Evolutionary conservation across 2,797 vertebrate genomes (phyloP).

Genomic region (Percopsis omiscomaycus): DNA sequence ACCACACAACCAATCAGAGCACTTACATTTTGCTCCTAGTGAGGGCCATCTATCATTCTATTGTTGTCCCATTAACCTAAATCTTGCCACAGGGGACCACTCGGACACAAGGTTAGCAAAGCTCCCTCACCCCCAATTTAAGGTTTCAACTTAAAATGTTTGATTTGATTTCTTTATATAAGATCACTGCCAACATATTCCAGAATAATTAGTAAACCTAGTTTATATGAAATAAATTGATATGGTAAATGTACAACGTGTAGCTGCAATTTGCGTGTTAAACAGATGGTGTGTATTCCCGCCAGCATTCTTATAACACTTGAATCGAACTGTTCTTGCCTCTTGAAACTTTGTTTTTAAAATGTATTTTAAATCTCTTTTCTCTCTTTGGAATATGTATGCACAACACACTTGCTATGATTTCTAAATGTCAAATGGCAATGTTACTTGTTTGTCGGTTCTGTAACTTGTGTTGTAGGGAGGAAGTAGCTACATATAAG

Average conservation of each 20-base stretch:
- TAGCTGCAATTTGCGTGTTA: constrained; percentile 12
- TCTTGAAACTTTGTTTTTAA: constrained; percentile 14
- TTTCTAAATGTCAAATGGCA: constrained; percentile 35
- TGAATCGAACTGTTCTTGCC: constrained; percentile 9
- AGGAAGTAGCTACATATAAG: constrained; percentile 35
- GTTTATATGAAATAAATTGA: constrained; percentile 20
- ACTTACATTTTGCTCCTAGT: constrained; percentile 14
- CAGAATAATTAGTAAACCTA: constrained; percentile 27
- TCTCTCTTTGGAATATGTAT: constrained; percentile 29
- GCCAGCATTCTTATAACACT: constrained; percentile 35
- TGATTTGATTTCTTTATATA: constrained; percentile 40
- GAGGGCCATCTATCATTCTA: constrained; percentile 5
- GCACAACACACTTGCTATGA: constrained; percentile 31
- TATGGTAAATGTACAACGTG: constrained; percentile 13
- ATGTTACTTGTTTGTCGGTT: constrained; percentile 26
- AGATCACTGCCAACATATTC: constrained; percentile 74
- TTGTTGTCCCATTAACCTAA: constrained; percentile 21
- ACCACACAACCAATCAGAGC: constrained; percentile 33
- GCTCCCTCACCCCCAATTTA: constrained; percentile 24
- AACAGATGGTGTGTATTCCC: constrained; percentile 35
- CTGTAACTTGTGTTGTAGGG: constrained; percentile 12
- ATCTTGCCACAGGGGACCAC: constrained; percentile 29
- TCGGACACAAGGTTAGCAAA: constrained; percentile 14
- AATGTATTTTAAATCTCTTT: constrained; percentile 1
- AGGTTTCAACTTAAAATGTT: constrained; percentile 35